A percentile compares a stretch with the other conserved stretches of the same genome.
phyloP scores from a whole-genome alignment of 1,140 invertebrate genomes.

The Microplitis mediator region DNA sequence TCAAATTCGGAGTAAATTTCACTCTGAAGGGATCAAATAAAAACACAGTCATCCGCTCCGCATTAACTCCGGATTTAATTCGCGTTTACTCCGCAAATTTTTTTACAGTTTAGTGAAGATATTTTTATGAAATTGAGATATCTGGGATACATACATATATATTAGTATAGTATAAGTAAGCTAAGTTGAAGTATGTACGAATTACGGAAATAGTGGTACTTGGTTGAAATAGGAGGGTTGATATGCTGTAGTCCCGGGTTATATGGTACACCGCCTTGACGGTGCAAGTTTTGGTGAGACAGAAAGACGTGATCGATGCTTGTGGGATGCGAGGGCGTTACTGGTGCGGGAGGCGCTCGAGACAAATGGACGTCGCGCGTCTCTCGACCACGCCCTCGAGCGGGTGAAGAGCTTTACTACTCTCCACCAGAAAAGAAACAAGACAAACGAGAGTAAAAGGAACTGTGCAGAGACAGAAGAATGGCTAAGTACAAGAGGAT shows the following conservation, averaged over 20 bases:
- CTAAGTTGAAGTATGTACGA: constrained; percentile 33
- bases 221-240: constrained; percentile 15
- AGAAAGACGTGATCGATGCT: constrained; percentile 64
- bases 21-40: no score
- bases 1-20: no score
- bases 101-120: background rate
- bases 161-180: background rate
- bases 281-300: constrained; percentile 37
- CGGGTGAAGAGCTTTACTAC: constrained; percentile 42
- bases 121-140: background rate
- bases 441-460: constrained; percentile 20
- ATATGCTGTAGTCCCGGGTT: background rate
- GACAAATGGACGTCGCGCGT: constrained; percentile 65
- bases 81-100: no score
- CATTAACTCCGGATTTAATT: no score
- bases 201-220: constrained; percentile 38
- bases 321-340: constrained; percentile 63
- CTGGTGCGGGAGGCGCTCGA: constrained; percentile 63
- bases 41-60: no score
- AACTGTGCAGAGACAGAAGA: background rate
- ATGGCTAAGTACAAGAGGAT: background rate
- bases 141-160: background rate
- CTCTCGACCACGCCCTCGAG: constrained; percentile 60
- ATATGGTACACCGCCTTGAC: no score
- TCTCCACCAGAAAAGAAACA: constrained; percentile 9